Evolutionary conservation across 2,113 vertebrate species (phyloP), one percentile per base, ranked within the genome.

Genomic region (Chaetodon auriga): DNA sequence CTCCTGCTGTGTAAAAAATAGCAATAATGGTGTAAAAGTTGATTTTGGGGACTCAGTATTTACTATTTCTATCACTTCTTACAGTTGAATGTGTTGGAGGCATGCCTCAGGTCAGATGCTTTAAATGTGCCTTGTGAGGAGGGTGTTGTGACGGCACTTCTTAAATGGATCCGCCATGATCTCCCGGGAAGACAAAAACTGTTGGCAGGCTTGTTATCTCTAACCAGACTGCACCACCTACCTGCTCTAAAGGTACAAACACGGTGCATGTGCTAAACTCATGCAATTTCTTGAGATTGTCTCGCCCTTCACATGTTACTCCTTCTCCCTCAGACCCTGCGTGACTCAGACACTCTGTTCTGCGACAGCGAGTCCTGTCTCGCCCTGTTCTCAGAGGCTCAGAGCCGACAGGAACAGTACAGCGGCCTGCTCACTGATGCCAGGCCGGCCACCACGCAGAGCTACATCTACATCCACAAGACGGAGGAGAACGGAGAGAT

Each of bases 401-500:
- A 96, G 81, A 90, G 87, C 87, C 91, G 90, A 72, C 96, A 97
- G 66, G 93, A 94, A 16, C 87, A 93, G 36, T 96, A 95, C 23
- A 87, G 93, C 3, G 98, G 98, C 14, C 90, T 99, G 48, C 97
- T 97, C 84, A 93, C 94, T 10, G 97, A 99, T 25, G 97, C 98
- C 77, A 96, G 98, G 43, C 96, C 96, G 35, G 96, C 97, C 74
- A 99, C 98, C 77, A 97, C 95, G 2, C 96, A 97, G 91, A 97
- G 96, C 90, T 99, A 99, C 5, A 99, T 99, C 91, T 97, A 98
- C 84, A 96, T 99, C 85, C 97, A 98, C 91, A 99, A 99, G 95
- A 99, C 97, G 0, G 97, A 98, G 79, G 97, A 98, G 91, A 95
- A 96, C 21, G 94, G 96, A 68, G 95, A 96, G 89, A 95, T 92